These are phyloP conservation scores for Griposia aprilina DNA, from an alignment of 2,888 invertebrate species.

Conservation along the genomic window DNA sequence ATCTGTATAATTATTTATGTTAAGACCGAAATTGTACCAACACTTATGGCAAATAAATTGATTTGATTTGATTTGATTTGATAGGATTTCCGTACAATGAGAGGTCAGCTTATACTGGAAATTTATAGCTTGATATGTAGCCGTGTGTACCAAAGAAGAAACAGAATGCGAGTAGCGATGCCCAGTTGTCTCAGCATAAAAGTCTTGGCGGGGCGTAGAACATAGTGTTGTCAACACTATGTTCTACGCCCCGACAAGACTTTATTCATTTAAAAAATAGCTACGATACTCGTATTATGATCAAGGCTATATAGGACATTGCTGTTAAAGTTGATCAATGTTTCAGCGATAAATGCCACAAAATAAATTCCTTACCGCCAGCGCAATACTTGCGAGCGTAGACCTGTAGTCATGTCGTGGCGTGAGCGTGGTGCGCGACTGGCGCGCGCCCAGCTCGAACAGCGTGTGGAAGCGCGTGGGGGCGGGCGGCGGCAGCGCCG, in stretches of 20 bases:
- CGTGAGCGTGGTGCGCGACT: conserved; percentile 88
- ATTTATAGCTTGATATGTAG: too few relatives aligned
- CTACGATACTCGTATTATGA: not conserved
- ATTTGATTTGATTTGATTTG: too few relatives aligned
- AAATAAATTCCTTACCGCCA: conserved; percentile 81
- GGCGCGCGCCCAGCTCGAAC: conserved; percentile 94
- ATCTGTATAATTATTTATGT: too few relatives aligned
- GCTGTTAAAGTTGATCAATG: not conserved
- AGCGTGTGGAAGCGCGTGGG: conserved; percentile 94
- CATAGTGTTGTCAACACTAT: too few relatives aligned
- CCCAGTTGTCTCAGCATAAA: not conserved
- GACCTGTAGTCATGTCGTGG: conserved; percentile 91
- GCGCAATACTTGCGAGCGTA: conserved; percentile 95
- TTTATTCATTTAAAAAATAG: not conserved
- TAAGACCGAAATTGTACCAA: too few relatives aligned
- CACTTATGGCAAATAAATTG: too few relatives aligned
- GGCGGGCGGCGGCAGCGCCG: conserved; percentile 85
- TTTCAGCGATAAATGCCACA: not conserved
- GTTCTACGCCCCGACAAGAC: too few relatives aligned
- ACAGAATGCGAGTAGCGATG: not conserved
- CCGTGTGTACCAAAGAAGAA: not conserved
- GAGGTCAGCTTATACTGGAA: too few relatives aligned
- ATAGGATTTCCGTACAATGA: too few relatives aligned
- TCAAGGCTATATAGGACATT: not conserved
- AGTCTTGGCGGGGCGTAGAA: not conserved